Percentiles rank a stretch among this genome's conserved stretches.
phyloP scores from a whole-genome alignment of 2,888 invertebrate species.

The Eilema caniola region DNA sequence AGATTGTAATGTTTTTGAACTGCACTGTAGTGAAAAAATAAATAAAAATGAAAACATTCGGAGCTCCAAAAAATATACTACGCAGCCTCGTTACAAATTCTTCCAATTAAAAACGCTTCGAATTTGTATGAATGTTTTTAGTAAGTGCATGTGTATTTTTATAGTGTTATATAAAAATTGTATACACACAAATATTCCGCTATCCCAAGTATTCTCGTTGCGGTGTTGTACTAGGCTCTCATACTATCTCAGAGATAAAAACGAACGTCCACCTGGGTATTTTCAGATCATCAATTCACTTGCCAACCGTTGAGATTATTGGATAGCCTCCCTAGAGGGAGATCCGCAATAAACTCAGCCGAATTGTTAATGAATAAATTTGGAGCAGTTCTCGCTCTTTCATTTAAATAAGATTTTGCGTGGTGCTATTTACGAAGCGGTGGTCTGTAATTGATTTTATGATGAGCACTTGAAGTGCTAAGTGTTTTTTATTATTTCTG shows the following conservation, averaged over 20 bases:
- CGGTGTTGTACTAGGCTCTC: conserved; percentile 2
- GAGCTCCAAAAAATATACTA: too few relatives aligned
- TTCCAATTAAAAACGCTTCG: too few relatives aligned
- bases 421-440: conserved; percentile 6
- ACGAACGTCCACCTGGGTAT: conserved; percentile 14
- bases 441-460: conserved; percentile 11
- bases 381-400: conserved; percentile 10
- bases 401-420: conserved; percentile 18
- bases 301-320: conserved; percentile 18
- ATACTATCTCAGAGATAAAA: conserved; percentile 15
- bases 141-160: too few relatives aligned
- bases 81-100: too few relatives aligned
- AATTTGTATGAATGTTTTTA: too few relatives aligned
- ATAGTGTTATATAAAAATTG: too few relatives aligned
- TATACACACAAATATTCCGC: too few relatives aligned
- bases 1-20: too few relatives aligned
- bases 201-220: not conserved
- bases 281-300: conserved; percentile 22
- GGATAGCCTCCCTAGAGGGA: conserved; percentile 17
- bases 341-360: conserved; percentile 17
- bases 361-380: conserved; percentile 25
- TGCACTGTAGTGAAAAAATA: too few relatives aligned
- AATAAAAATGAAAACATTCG: too few relatives aligned
- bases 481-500: not conserved
- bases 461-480: not conserved